Evolutionary conservation across 2,888 invertebrate species (phyloP), one percentile per base, ranked within the genome.

Genomic region (Phalangium opilio): DNA sequence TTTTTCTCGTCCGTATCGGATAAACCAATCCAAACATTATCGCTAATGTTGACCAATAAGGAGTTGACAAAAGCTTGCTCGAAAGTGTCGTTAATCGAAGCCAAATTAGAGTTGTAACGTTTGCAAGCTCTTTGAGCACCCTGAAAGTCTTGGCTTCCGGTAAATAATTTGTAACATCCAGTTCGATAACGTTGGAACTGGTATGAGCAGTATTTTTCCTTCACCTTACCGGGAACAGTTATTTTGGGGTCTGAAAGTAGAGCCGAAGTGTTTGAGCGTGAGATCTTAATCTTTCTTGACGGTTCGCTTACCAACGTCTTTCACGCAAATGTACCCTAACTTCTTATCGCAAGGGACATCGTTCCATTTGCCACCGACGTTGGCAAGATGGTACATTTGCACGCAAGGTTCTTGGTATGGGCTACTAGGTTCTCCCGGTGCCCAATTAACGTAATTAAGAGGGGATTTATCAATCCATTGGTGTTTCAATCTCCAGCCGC

Each of bases 391-490:
- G 11, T 39, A 40, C 49, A 51, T 47, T 15, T 47, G 44, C 10
- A 51, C 51, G 20, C 51, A 51, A 8, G 49, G 44, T 35, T 51
- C 51, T 47, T 49, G n/a, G 19, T 38, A 48, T 1, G 19, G 8
- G 36, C 12, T 17, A 17, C 36, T 36, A 4, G 36, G 36, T 36
- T 36, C 36, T 15, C 36, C 36, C 4, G 33, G 38, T 2, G 39
- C 49, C 51, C 51, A 52, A 14, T 49, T 47, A 15, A 43, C 43
- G 18, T 47, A 52, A 21, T 52, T 43, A 11, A 52, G 45, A 2
- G 49, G 42, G 7, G 21, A 34, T 3, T 35, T 21, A 27, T 52
- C 49, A 1, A 41, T n/a, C 51, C 51, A 52, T 17, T 36, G 36
- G 7, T 15, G 17, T 17, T 11, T 36, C 5, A 7, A 27, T 8